Evolutionary conservation across 2,888 invertebrate species (phyloP), one percentile per base, ranked within the genome.

Genomic region (Drosophila anceps): DNA sequence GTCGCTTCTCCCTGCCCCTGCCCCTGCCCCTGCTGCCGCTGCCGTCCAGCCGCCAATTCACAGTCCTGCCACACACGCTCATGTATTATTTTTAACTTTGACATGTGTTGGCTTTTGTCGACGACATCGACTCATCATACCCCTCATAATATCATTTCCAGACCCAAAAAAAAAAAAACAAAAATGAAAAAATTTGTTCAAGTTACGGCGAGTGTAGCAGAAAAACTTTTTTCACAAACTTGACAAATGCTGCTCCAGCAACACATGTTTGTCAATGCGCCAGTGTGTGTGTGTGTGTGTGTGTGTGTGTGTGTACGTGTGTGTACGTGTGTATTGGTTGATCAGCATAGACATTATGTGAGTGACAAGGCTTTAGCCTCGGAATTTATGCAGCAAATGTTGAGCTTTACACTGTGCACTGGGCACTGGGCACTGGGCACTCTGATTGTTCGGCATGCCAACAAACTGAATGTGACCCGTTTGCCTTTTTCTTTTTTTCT

Each of bases 31-130:
- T 4, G 24, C 24, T 24, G 24, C 8, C 41, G 29, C 50, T 50
- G 15, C 24, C 31, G 73, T 58, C 46, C 60, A 68, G 51, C 54
- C 63, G 37, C 63, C 62, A 50, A 41, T 55, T 46, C 60, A 41
- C 54, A 50, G 39, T 33, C 24, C 60, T 20, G 18, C 65, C 62
- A 33, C 27, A 33, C n/a, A 37, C 24, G 20, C 57, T 67, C 72
- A 51, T 73, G 70, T 77, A 79, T 89, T 84, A 84, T 86, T 86
- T 89, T 85, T 82, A 84, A 89, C 88, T 87, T 87, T 85, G 88
- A 85, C 85, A 85, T 85, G 78, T 85, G 85, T 84, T 85, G 81
- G 88, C 85, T 84, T 80, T 82, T 76, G 74, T 53, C 79, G 57
- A 69, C 76, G 79, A 88, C 89, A 88, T 84, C 74, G 77, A 76